phyloP scores from a whole-genome alignment of 2,797 vertebrate species.

The Myioborus miniatus region DNA sequence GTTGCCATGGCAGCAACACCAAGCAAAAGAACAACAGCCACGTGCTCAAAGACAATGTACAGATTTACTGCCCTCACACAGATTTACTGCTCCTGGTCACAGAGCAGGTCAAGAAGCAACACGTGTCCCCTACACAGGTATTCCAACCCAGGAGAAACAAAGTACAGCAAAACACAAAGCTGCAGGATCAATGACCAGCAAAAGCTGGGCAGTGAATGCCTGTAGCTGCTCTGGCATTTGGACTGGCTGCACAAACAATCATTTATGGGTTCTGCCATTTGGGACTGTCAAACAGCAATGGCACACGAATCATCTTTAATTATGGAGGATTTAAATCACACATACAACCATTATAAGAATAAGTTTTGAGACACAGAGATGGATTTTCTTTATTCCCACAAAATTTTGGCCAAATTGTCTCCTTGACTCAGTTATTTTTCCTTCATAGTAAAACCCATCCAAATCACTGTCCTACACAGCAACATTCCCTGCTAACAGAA shows the following conservation, averaged over 20 bases:
- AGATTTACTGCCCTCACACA: not conserved
- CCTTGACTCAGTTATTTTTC: not conserved
- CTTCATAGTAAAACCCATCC: not conserved
- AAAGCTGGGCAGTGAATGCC: not conserved
- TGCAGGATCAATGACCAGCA: not conserved
- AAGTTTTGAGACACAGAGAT: not conserved
- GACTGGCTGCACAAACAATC: not conserved
- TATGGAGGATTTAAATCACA: not conserved
- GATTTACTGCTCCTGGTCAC: not conserved
- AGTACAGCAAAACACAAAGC: not conserved
- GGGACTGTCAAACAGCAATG: not conserved
- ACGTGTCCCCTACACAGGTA: rapidly evolving
- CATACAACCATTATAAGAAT: not conserved
- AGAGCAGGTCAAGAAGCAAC: not conserved
- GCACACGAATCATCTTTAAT: not conserved
- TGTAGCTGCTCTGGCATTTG: not conserved
- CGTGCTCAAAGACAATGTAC: not conserved
- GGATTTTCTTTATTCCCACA: not conserved
- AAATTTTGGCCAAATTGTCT: not conserved
- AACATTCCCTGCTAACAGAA: not conserved
- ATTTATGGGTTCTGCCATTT: not conserved
- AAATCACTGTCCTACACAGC: not conserved
- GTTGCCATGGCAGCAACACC: not conserved
- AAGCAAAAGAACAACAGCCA: not conserved
- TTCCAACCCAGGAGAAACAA: not conserved